phyloP scores from a whole-genome alignment of 2,113 vertebrate genomes.

The Gopherus evgoodei region DNA sequence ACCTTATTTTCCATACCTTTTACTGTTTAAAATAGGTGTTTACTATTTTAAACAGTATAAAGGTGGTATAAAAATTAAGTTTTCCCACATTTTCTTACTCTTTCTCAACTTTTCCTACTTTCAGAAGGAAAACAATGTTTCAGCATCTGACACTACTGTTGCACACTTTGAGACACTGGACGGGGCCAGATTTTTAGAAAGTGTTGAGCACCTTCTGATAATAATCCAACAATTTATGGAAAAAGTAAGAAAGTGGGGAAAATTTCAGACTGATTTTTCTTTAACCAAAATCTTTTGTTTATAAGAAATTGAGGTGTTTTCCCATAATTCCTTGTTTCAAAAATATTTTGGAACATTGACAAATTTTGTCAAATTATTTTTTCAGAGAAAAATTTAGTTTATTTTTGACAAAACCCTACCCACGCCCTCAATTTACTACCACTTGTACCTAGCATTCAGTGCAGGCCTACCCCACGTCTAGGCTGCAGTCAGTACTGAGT shows the following conservation, averaged over 20 bases:
- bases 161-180: no score
- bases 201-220: no score
- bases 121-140: no score
- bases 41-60: not conserved
- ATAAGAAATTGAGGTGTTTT: constrained; percentile 65
- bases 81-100: not conserved
- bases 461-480: not conserved
- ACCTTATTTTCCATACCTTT: not conserved
- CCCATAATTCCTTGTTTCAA: constrained; percentile 28
- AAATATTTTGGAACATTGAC: not conserved
- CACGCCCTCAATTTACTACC: not conserved
- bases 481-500: not conserved
- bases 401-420: no score
- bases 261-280: constrained; percentile 61
- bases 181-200: no score
- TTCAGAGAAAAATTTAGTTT: not conserved
- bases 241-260: not conserved
- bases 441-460: not conserved
- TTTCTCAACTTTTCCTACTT: no score
- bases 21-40: not conserved
- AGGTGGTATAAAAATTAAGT: not conserved
- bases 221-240: not conserved
- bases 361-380: not conserved
- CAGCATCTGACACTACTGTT: no score
- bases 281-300: constrained; percentile 53